phyloP scores from a whole-genome alignment of 2,888 invertebrate genomes.

The Polydrusus pterygomalis region DNA sequence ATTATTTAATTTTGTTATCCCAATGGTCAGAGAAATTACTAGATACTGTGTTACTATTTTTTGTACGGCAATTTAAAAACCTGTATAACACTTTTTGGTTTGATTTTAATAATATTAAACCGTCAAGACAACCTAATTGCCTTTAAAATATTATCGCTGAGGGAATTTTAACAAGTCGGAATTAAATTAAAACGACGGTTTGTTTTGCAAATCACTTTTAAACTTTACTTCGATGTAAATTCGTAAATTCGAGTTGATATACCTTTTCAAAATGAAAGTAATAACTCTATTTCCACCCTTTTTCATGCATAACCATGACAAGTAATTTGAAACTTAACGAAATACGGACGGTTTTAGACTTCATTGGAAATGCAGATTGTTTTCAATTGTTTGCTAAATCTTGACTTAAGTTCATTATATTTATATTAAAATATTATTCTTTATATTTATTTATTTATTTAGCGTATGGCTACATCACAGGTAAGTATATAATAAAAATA shows the following conservation, averaged over 20 bases:
- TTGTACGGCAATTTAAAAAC: no score
- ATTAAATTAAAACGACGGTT: slow-evolving; percentile 16
- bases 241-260: slow-evolving; percentile 16
- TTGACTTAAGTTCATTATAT: slow-evolving; percentile 7
- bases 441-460: no score
- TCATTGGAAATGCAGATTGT: slow-evolving; percentile 33
- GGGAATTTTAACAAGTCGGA: slow-evolving; percentile 1
- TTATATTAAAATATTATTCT: neutral
- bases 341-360: slow-evolving; percentile 15
- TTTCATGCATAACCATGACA: slow-evolving; percentile 33
- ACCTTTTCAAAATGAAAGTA: slow-evolving; percentile 25
- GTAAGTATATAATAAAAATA: no score
- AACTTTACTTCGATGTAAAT: slow-evolving; percentile 16
- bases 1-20: no score
- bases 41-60: no score
- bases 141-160: slow-evolving; percentile 16
- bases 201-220: slow-evolving; percentile 33
- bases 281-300: slow-evolving; percentile 29
- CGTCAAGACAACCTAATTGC: neutral
- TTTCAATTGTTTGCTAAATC: slow-evolving; percentile 25
- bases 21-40: no score
- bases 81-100: neutral
- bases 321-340: slow-evolving; percentile 26
- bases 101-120: neutral
- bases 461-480: no score